Percentiles rank a stretch among this genome's conserved stretches.
Conservation (phyloP, 2,888 invertebrate species). For the Tipula vernalis region DNA sequence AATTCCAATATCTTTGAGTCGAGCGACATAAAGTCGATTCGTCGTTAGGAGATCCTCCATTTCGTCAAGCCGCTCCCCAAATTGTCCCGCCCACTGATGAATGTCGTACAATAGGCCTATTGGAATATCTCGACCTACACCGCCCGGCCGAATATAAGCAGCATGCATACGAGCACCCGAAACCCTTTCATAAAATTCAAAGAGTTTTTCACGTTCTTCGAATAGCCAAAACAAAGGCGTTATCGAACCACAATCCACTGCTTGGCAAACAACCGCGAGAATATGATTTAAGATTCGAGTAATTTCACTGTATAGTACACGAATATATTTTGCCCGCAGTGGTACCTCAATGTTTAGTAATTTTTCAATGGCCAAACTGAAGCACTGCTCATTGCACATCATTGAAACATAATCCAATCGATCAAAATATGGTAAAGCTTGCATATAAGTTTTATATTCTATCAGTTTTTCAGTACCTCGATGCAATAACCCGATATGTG, state of each 20-base stretch:
- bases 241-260: conserved; percentile 73
- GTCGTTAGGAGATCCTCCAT: conserved; percentile 64
- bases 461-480: conserved; percentile 83
- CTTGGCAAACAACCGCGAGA: conserved; percentile 58
- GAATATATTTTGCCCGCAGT: conserved; percentile 64
- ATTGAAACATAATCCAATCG: conserved; percentile 78
- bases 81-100: conserved; percentile 50
- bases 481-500: conserved; percentile 78
- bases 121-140: conserved; percentile 61
- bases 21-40: conserved; percentile 59
- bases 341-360: conserved; percentile 67
- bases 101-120: conserved; percentile 70
- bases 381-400: conserved; percentile 70
- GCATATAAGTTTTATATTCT: conserved; percentile 76
- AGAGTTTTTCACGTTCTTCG: conserved; percentile 77
- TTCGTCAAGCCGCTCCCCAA: conserved; percentile 68
- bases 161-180: conserved; percentile 77
- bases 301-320: conserved; percentile 62
- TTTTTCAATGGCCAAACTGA: conserved; percentile 68
- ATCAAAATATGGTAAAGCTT: conserved; percentile 77
- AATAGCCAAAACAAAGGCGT: conserved; percentile 88
- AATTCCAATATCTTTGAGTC: conserved; percentile 61
- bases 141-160: conserved; percentile 70
- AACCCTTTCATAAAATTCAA: conserved; percentile 72
- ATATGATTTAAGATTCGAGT: conserved; percentile 70